Evolutionary conservation across 2,888 invertebrate genomes (phyloP).

Genomic region (Baccha elongata): DNA sequence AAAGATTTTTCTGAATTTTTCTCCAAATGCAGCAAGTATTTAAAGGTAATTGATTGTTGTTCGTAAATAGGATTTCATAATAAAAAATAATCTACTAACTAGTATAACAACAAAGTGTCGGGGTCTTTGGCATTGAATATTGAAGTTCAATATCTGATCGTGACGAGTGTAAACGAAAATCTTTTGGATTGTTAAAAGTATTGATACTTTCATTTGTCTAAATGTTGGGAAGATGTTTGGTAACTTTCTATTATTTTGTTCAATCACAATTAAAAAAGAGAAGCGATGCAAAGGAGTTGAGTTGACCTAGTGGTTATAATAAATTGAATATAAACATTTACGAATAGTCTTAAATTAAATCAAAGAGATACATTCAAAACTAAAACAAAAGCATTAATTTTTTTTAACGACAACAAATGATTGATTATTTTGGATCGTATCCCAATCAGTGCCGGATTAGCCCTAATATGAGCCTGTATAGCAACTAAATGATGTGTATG

Average conservation of each 20-base stretch:
- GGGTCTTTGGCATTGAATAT: conserved; percentile 59
- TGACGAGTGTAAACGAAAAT: background rate
- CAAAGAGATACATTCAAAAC: too few relatives aligned
- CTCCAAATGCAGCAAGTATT: conserved; percentile 31
- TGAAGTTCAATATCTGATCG: conserved; percentile 34
- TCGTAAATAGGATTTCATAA: conserved; percentile 49
- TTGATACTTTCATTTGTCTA: conserved; percentile 69
- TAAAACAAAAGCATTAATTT: too few relatives aligned
- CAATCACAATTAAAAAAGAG: conserved; percentile 22
- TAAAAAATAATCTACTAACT: conserved; percentile 11
- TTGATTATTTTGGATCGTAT: too few relatives aligned
- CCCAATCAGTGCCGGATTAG: too few relatives aligned
- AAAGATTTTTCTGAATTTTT: conserved; percentile 46
- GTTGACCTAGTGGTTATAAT: conserved; percentile 29
- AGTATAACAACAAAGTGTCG: conserved; percentile 34
- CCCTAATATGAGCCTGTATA: too few relatives aligned
- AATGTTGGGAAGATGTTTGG: conserved; percentile 58
- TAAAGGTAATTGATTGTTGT: conserved; percentile 54
- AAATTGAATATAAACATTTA: too few relatives aligned
- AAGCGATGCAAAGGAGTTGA: conserved; percentile 10
- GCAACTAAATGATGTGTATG: too few relatives aligned
- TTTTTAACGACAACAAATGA: too few relatives aligned
- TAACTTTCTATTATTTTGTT: conserved; percentile 68
- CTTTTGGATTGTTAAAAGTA: background rate
- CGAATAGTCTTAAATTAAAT: too few relatives aligned